Evolutionary conservation across 2,797 vertebrate genomes (phyloP).

Genomic region (Malurus leucopterus): DNA sequence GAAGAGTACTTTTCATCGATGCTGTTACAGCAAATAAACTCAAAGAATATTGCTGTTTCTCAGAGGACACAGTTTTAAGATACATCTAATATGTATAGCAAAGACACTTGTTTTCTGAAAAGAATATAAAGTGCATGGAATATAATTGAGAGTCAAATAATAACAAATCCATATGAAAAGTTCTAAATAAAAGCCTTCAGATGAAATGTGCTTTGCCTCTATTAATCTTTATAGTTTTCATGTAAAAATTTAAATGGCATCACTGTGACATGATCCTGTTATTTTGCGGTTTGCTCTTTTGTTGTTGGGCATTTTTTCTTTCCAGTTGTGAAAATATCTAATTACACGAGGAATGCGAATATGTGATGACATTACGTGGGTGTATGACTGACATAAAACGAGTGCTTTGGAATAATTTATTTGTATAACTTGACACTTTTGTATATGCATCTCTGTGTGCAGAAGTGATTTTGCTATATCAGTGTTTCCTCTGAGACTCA

Average conservation of each 20-base stretch:
- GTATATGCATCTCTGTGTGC: neutral
- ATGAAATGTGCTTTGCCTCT: neutral
- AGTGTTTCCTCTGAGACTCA: neutral
- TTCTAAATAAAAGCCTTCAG: slow-evolving; percentile 14
- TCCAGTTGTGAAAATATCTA: neutral
- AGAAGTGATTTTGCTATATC: neutral
- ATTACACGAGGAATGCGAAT: neutral
- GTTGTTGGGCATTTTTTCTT: neutral
- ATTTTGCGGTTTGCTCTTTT: neutral
- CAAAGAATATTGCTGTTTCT: neutral
- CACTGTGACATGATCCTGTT: neutral
- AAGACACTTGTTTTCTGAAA: neutral
- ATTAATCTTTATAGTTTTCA: neutral
- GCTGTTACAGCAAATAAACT: neutral
- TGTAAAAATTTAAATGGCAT: neutral
- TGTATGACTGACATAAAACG: neutral
- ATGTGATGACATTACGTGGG: neutral
- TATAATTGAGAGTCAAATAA: neutral
- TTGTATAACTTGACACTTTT: neutral
- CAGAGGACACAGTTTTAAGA: neutral
- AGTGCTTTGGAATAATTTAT: neutral
- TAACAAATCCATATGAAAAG: neutral
- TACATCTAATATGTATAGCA: neutral
- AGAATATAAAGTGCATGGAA: neutral
- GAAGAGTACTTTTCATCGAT: neutral